Conservation (phyloP, 2,113 vertebrate genomes). For the Buteo buteo region DNA sequence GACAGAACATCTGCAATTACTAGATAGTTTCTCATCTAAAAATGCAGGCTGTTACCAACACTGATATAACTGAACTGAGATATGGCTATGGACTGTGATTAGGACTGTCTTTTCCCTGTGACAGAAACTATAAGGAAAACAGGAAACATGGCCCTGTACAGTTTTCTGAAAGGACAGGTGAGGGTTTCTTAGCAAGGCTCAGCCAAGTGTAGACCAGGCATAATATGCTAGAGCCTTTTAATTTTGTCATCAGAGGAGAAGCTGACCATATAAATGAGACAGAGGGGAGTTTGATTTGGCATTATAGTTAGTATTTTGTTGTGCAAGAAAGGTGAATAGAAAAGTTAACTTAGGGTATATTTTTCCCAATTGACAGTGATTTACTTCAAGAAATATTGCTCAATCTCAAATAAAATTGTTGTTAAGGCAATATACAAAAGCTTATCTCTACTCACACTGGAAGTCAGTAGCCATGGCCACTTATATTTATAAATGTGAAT, state of each 20-base stretch:
- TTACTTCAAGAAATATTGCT: neutral
- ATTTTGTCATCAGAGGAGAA: neutral
- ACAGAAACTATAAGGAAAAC: neutral
- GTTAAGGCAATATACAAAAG: neutral
- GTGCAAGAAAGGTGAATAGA: neutral
- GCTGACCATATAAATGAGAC: neutral
- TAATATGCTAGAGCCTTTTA: neutral
- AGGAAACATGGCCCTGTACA: neutral
- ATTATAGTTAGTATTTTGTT: neutral
- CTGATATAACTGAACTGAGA: neutral
- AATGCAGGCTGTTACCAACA: neutral
- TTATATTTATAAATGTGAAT: neutral
- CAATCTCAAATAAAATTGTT: neutral
- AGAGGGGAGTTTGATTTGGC: neutral
- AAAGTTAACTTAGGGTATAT: neutral
- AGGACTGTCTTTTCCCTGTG: neutral
- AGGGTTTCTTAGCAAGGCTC: neutral
- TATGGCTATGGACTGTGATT: neutral
- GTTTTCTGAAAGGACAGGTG: neutral
- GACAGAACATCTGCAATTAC: conserved; percentile 48
- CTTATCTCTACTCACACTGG: neutral
- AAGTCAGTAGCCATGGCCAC: neutral
- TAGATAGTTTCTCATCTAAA: neutral
- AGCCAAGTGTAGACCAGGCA: neutral
- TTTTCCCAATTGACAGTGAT: neutral